phyloP scores from a whole-genome alignment of 2,113 vertebrate genomes.

The Synchiropus splendidus region DNA sequence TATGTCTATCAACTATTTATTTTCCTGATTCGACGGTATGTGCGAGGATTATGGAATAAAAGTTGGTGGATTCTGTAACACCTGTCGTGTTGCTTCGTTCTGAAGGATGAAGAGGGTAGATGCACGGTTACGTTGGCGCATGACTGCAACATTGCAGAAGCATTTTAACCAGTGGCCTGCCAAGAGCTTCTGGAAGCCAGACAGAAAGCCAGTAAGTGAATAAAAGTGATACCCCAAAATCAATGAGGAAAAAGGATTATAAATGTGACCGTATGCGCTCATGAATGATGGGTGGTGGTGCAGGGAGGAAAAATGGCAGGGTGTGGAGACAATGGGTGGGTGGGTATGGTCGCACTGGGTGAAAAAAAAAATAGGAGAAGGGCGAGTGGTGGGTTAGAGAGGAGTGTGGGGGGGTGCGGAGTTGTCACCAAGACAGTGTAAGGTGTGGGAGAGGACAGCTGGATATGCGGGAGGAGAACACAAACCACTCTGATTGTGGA shows the following conservation, averaged over 20 bases:
- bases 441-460: conserved; percentile 37
- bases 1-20: too few relatives aligned
- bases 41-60: too few relatives aligned
- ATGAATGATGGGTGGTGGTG: conserved; percentile 19
- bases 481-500: conserved; percentile 22
- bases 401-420: background rate
- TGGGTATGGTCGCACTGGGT: conserved; percentile 13
- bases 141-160: too few relatives aligned
- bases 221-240: background rate
- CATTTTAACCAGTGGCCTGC: too few relatives aligned
- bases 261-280: background rate
- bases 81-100: too few relatives aligned
- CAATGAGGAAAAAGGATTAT: too few relatives aligned
- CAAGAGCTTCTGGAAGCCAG: too few relatives aligned
- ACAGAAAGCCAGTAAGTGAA: too few relatives aligned
- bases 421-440: background rate
- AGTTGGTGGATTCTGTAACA: too few relatives aligned
- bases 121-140: too few relatives aligned
- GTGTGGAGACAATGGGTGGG: conserved; percentile 16
- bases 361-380: background rate
- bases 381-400: conserved; percentile 1
- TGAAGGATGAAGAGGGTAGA: too few relatives aligned
- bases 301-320: conserved; percentile 36
- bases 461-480: conserved; percentile 24
- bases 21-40: too few relatives aligned